Evolutionary conservation across 1,140 invertebrate genomes (phyloP), one percentile per base, ranked within the genome.

Genomic region (Drosophila lowei): DNA sequence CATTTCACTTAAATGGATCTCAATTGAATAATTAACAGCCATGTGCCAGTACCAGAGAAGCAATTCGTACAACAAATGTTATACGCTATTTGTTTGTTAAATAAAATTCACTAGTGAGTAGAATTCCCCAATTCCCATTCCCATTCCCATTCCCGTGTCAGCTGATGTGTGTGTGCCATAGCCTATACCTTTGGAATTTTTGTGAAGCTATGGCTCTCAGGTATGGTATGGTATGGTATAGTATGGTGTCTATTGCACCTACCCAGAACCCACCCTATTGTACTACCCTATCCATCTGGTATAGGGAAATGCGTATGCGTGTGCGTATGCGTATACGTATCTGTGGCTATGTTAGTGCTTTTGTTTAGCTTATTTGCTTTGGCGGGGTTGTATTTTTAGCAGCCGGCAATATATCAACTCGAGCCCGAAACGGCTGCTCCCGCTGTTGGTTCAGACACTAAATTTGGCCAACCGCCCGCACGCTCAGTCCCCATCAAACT

Each of bases 11-110:
- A 88, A 88, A 88, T 88, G 61, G 72, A 88, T 88, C 80, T 88
- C 83, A 88, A 88, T 88, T 88, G 83, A 88, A 88, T 88, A 88
- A 88, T 88, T 88, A 88, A 88, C 83, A 79, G 56, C 80, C 72
- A 80, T 85, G 79, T 85, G 79, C 72, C 65, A 67, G 80, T 76
- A 76, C 66, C 62, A 67, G 25, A 63, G 68, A 38, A 25, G 28
- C 76, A 85, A 79, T 84, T 85, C 85, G 81, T 80, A 60, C 28
- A 86, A 77, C 68, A 80, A 85, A 85, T 85, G 85, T 85, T 13
- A 13, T 38, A 67, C 72, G 77, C 77, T 72, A 80, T 79, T 84
- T 85, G 77, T 57, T 79, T 77, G 62, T 68, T 66, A 64, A 80
- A 66, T 48, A 58, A 43, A 70, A 58, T 34, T 53, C 48, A 64